Evolutionary conservation across 2,797 vertebrate species (phyloP).

Genomic region (Pagetopsis macropterus): DNA sequence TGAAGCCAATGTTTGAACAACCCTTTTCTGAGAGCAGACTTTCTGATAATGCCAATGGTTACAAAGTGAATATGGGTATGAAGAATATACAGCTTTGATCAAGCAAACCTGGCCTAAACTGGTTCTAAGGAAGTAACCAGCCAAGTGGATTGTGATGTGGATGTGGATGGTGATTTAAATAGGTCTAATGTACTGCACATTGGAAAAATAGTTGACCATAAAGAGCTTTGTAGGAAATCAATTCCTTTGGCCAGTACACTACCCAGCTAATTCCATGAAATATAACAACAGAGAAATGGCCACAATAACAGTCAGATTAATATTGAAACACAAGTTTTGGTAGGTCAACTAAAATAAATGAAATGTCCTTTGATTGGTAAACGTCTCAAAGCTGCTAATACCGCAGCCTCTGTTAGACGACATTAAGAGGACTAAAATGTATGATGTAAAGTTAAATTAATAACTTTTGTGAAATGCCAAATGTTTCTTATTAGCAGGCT

Average conservation of each 20-base stretch:
- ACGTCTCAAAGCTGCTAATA: too few relatives aligned
- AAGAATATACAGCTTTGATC: background rate
- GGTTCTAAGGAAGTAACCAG: too few relatives aligned
- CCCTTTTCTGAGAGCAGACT: slow-evolving; percentile 1
- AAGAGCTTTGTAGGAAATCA: background rate
- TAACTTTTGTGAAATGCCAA: background rate
- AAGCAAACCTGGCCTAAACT: background rate
- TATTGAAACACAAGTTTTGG: background rate
- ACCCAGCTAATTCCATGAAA: too few relatives aligned
- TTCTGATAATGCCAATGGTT: slow-evolving; percentile 11
- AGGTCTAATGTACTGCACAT: background rate
- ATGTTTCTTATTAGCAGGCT: background rate
- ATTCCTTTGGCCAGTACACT: too few relatives aligned
- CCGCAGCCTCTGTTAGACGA: background rate
- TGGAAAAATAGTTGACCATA: background rate
- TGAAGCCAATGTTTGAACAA: background rate
- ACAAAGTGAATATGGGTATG: background rate
- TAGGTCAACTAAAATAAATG: background rate
- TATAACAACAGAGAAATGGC: too few relatives aligned
- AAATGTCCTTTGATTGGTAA: background rate
- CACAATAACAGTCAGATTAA: too few relatives aligned
- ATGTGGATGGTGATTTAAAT: background rate
- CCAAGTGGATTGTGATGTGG: background rate
- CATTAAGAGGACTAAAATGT: background rate
- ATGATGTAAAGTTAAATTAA: background rate